These are phyloP conservation scores for Rafetus swinhoei DNA, from an alignment of 2,113 vertebrate genomes.

Conservation along the genomic window DNA sequence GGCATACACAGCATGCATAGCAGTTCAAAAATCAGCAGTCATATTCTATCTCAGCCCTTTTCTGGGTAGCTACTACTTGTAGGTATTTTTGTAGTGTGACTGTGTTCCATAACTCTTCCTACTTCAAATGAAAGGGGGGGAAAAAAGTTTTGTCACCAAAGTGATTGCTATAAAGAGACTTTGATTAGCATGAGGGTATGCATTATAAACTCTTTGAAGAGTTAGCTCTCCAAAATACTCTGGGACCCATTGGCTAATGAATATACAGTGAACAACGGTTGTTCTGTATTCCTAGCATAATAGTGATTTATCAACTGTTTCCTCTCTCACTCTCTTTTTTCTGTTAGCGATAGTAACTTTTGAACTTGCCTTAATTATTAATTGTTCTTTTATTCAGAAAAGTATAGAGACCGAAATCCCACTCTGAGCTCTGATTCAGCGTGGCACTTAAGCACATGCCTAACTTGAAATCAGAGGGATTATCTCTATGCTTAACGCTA, in stretches of 20 bases:
- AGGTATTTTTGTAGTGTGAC: slow-evolving; percentile 41
- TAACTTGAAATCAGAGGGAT: slow-evolving; percentile 23
- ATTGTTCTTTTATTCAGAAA: slow-evolving; percentile 36
- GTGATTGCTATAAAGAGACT: slow-evolving; percentile 68
- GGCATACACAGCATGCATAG: slow-evolving; percentile 76
- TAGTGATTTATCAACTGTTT: slow-evolving; percentile 62
- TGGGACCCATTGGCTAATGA: slow-evolving; percentile 58
- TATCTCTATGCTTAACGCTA: slow-evolving; percentile 28
- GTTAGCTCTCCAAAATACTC: slow-evolving; percentile 52
- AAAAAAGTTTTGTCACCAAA: slow-evolving; percentile 53
- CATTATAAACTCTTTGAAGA: slow-evolving; percentile 67
- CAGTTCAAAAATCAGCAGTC: slow-evolving; percentile 74
- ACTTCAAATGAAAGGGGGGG: slow-evolving; percentile 7
- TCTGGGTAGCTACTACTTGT: slow-evolving; percentile 51
- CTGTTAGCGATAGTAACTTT: slow-evolving; percentile 1
- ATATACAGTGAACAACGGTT: slow-evolving; percentile 51
- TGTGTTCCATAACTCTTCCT: slow-evolving; percentile 54
- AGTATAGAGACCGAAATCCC: background rate
- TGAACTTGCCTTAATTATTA: slow-evolving; percentile 21
- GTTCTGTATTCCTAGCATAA: slow-evolving; percentile 47
- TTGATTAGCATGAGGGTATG: slow-evolving; percentile 65
- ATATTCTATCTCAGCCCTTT: slow-evolving; percentile 67
- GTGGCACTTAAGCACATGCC: slow-evolving; percentile 3
- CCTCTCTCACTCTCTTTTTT: slow-evolving; percentile 14
- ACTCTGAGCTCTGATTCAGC: background rate